Evolutionary conservation across 1,140 invertebrate species (phyloP).

Genomic region (Eufriesea mexicana): DNA sequence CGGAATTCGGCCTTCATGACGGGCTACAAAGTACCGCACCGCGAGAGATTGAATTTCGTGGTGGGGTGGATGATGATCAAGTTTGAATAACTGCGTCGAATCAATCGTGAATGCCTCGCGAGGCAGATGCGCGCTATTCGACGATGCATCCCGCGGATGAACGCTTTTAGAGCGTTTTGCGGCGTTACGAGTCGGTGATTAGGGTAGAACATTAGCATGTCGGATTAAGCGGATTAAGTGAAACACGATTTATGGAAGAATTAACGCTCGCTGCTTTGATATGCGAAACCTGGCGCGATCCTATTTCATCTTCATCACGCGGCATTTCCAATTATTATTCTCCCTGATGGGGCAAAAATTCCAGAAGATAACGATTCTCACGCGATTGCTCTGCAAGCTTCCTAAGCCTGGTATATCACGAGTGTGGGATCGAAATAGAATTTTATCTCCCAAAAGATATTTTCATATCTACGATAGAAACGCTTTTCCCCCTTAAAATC

Average conservation of each 20-base stretch:
- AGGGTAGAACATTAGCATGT: background rate
- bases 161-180: constrained; percentile 16
- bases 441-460: too few relatives aligned
- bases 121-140: background rate
- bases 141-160: background rate
- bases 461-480: too few relatives aligned
- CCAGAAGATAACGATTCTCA: too few relatives aligned
- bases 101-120: background rate
- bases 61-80: constrained; percentile 1
- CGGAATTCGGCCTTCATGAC: constrained; percentile 29
- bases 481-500: too few relatives aligned
- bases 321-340: too few relatives aligned
- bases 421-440: too few relatives aligned
- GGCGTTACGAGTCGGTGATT: background rate
- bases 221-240: background rate
- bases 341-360: too few relatives aligned
- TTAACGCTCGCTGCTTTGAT: background rate
- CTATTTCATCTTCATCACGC: background rate
- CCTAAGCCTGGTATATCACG: too few relatives aligned
- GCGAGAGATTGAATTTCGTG: constrained; percentile 18
- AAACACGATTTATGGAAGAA: constrained; percentile 1
- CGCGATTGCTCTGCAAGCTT: too few relatives aligned
- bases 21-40: constrained; percentile 6
- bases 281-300: too few relatives aligned
- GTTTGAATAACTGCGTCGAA: constrained; percentile 26